Percentiles rank a stretch among this genome's conserved stretches.
Conservation (phyloP, 2,797 vertebrate genomes). For the Valencia hispanica region DNA sequence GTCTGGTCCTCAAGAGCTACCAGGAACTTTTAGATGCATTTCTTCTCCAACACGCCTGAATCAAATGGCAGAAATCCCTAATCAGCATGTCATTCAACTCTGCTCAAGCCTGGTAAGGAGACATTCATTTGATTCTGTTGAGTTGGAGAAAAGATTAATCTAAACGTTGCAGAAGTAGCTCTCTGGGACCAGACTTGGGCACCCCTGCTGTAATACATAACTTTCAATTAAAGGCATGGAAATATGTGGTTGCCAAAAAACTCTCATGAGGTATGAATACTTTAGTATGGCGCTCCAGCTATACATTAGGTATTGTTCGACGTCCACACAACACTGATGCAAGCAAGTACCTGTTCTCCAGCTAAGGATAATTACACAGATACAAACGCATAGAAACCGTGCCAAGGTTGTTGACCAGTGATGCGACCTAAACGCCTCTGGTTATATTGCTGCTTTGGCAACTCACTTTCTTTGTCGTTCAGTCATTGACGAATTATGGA, state of each 20-base stretch:
- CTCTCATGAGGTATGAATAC: neutral
- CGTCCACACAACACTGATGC: neutral
- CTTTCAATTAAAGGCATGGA: neutral
- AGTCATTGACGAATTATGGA: neutral
- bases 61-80: too few species aligned
- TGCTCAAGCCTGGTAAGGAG: too few species aligned
- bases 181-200: neutral
- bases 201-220: neutral
- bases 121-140: too few species aligned
- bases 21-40: too few species aligned
- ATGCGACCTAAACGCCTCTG: neutral
- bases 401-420: neutral
- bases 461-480: neutral
- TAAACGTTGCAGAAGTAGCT: neutral
- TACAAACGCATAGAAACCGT: neutral
- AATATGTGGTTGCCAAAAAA: neutral
- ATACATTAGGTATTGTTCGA: neutral
- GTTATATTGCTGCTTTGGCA: neutral
- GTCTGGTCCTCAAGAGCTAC: too few species aligned
- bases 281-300: neutral
- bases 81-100: too few species aligned
- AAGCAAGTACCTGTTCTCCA: neutral
- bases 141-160: neutral
- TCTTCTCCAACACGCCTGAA: too few species aligned
- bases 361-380: neutral